These are phyloP conservation scores for Eonycteris spelaea DNA, from an alignment of 2,113 vertebrate genomes.

Conservation along the genomic window DNA sequence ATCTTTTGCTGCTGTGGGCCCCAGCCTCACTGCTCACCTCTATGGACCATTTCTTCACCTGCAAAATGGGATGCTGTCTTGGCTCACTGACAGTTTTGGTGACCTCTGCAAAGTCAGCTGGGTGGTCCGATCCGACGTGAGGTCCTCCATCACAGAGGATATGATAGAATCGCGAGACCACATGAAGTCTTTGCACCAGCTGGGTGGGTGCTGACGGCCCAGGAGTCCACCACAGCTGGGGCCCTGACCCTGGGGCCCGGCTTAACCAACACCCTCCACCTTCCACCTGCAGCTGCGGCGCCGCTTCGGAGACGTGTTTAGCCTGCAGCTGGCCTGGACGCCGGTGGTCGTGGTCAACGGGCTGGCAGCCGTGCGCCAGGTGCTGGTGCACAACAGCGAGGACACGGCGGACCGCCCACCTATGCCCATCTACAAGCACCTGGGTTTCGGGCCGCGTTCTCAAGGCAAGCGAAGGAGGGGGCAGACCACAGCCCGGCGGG, in stretches of 20 bases:
- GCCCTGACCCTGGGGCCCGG: fast-evolving
- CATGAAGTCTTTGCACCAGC: no score
- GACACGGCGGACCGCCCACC: conserved; percentile 77
- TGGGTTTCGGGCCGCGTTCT: neutral
- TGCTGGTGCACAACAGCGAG: conserved; percentile 69
- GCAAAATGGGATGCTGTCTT: neutral
- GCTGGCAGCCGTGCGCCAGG: conserved; percentile 74
- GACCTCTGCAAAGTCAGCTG: neutral
- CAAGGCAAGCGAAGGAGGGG: conserved; percentile 65
- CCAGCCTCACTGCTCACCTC: neutral
- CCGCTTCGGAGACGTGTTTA: conserved; percentile 79
- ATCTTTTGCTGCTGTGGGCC: neutral
- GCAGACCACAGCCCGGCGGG: fast-evolving
- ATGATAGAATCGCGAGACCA: neutral
- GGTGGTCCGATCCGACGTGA: neutral
- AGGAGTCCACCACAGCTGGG: fast-evolving
- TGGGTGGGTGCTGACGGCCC: fast-evolving
- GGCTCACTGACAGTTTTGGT: neutral
- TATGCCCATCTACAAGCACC: fast-evolving
- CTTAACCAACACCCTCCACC: fast-evolving
- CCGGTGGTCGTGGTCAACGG: conserved; percentile 77
- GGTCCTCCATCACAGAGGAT: neutral
- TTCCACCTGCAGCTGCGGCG: conserved; percentile 64
- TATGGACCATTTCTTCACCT: neutral
- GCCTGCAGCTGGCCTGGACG: conserved; percentile 76